These are phyloP conservation scores for Limnodromus scolopaceus DNA, from an alignment of 2,797 vertebrate genomes.

Conservation along the genomic window DNA sequence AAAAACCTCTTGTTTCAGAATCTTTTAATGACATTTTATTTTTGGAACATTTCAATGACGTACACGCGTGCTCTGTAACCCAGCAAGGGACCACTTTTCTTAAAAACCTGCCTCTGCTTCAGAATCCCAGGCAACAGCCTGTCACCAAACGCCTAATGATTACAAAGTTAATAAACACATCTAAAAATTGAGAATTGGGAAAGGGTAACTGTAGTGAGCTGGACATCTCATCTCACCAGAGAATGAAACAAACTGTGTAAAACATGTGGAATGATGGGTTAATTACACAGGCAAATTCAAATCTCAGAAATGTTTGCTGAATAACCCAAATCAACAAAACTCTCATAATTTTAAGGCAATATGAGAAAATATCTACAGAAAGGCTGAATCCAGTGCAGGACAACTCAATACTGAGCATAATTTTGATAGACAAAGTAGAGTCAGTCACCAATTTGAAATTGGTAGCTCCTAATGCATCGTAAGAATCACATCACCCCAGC, in stretches of 20 bases:
- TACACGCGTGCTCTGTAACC: not conserved
- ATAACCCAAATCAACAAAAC: not conserved
- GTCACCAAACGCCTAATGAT: not conserved
- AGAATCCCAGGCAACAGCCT: not conserved
- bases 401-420: not conserved
- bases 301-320: not conserved
- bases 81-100: not conserved
- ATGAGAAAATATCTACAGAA: not conserved
- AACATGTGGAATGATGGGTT: not conserved
- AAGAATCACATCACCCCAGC: not conserved
- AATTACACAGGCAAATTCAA: not conserved
- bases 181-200: not conserved
- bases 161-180: not conserved
- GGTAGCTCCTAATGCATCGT: not conserved
- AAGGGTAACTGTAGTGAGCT: not conserved
- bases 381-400: not conserved
- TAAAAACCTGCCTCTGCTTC: not conserved
- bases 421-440: not conserved
- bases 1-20: not conserved
- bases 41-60: not conserved
- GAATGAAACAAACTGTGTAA: not conserved
- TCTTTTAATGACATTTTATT: not conserved
- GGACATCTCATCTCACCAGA: not conserved
- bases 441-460: not conserved
- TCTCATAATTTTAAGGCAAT: not conserved